Base-by-base conservation (phyloP, 1,140 invertebrate genomes). In the Bombus turneri region DNA sequence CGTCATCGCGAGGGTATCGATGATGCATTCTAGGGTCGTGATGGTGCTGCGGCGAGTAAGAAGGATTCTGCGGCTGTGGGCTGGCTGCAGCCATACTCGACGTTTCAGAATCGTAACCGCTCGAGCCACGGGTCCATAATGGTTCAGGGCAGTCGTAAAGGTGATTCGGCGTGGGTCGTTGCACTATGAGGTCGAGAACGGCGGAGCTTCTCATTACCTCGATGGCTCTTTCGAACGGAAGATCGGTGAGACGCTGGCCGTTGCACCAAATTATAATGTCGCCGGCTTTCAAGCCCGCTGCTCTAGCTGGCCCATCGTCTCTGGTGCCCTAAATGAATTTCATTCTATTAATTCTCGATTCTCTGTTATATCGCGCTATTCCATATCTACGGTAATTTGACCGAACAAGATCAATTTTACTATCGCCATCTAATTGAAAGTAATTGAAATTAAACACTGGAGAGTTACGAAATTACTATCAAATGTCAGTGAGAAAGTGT, bases 181-280 rank as follows among this genome's bases (percentile, higher is more conserved):
- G 95, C 28, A 95, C 93, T 31, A 95, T 87, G 28, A 95, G 87
- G 78, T 95, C 94, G 43, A 95, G 88, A 13, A 95, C 88, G 18
- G 93, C 92, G 6, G 94, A 90, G 69, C 93, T 91, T 53, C 94
- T 92, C 94, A 95, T 95, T 71, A 93, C 89, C 76, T 95, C 94
- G 81, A 95, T 95, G 6, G 94, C 94, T n/a, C 93, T 86, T 41
- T 95, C 94, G 83, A 95, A 95, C 3, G 94, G 94, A 69, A 95
- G 83, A 87, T 95, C 94, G 31, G 93, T 95, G 41, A 95, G 86
- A 22, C 94, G 91, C 57, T 95, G 94, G 1, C 98, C 98, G 93
- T 99, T 99, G 94, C 98, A 99, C 91, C 97, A 97, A 34, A 99
- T 93, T 72, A 99, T 98, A 93, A 99, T 98, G 94, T 99, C 98